phyloP scores from a whole-genome alignment of 1,140 invertebrate species.

The Mya arenaria region DNA sequence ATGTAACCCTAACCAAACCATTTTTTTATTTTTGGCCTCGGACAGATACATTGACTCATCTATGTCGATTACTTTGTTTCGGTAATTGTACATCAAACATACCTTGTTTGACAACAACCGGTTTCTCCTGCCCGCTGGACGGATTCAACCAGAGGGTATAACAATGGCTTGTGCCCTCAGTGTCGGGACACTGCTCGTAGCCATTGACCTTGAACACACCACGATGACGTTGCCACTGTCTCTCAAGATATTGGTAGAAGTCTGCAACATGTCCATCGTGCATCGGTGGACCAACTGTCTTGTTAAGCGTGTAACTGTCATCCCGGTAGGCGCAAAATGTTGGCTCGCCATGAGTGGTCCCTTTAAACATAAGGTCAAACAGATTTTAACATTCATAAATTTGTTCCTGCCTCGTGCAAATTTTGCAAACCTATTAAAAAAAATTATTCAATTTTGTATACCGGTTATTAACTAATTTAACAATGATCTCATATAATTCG shows the following conservation, averaged over 20 bases:
- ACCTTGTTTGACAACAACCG: conserved; percentile 22
- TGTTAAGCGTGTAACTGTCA: conserved; percentile 19
- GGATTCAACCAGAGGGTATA: conserved; percentile 25
- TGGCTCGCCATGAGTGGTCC: neutral
- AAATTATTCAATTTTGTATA: too few relatives aligned
- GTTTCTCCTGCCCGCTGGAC: neutral
- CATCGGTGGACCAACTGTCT: neutral
- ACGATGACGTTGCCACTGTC: neutral
- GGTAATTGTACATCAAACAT: neutral
- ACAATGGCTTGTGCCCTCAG: conserved; percentile 13
- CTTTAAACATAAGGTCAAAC: too few relatives aligned
- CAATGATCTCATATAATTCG: too few relatives aligned
- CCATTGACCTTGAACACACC: neutral
- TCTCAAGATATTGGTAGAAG: neutral
- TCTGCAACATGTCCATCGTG: neutral
- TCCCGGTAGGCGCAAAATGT: conserved; percentile 30
- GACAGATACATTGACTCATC: too few relatives aligned
- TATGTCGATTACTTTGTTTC: too few relatives aligned
- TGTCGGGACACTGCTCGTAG: conserved; percentile 9
- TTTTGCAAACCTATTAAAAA: too few relatives aligned
- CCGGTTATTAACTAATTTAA: too few relatives aligned
- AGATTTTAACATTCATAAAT: too few relatives aligned
- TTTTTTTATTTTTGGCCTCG: too few relatives aligned
- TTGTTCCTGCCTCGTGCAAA: too few relatives aligned
- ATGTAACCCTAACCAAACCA: too few relatives aligned